Conservation (phyloP, 2,888 invertebrate species). For the Lasioglossum zephyrum region DNA sequence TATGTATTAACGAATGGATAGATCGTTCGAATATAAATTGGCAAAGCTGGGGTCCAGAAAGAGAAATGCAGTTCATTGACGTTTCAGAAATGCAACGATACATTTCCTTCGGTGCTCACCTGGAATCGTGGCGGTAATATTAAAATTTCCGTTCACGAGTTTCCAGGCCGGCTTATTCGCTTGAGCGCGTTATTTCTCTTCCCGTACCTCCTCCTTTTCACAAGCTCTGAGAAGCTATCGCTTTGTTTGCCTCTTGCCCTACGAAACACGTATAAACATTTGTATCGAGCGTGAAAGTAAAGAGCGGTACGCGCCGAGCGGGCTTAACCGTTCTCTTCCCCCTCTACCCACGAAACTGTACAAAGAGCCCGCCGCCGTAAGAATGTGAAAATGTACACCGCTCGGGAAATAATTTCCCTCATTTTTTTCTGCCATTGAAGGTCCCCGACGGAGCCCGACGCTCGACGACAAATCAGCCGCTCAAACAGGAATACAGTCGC, state of each 20-base stretch:
- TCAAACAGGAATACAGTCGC: background rate
- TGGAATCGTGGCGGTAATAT: constrained; percentile 55
- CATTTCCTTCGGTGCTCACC: constrained; percentile 42
- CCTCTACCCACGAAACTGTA: constrained; percentile 3
- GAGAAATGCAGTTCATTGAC: background rate
- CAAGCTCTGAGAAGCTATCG: constrained; percentile 61
- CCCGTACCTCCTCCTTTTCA: constrained; percentile 28
- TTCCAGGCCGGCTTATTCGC: constrained; percentile 46
- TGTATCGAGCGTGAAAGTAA: constrained; percentile 56
- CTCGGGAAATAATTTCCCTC: background rate
- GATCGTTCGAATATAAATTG: too few species aligned
- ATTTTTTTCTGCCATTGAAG: constrained; percentile 14
- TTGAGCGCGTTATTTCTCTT: constrained; percentile 48
- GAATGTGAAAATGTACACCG: background rate
- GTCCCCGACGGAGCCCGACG: background rate
- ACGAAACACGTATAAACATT: constrained; percentile 71
- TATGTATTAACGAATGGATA: too few species aligned
- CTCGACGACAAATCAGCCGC: background rate
- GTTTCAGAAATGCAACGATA: constrained; percentile 31
- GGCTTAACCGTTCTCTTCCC: constrained; percentile 20
- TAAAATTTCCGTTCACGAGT: constrained; percentile 61
- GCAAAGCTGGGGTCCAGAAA: too few species aligned
- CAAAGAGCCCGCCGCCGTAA: background rate
- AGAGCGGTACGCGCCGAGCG: constrained; percentile 34
- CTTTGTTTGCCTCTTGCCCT: constrained; percentile 65